phyloP scores from a whole-genome alignment of 2,888 invertebrate genomes.

The Drosophila bunnanda region DNA sequence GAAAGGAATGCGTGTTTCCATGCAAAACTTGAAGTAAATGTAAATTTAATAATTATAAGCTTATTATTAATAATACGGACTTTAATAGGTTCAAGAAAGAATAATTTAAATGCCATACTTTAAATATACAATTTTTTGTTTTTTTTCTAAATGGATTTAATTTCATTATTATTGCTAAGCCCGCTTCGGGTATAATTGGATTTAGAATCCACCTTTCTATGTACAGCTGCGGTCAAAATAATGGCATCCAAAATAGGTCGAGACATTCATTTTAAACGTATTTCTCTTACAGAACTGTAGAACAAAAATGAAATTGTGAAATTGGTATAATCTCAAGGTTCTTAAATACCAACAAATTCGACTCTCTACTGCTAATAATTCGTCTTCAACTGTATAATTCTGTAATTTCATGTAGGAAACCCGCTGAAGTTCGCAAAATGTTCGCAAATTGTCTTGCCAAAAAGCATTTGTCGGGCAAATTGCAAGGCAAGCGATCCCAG shows the following conservation, averaged over 20 bases:
- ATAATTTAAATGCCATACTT: background rate
- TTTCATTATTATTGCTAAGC: conserved; percentile 1
- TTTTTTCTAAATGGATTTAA: conserved; percentile 10
- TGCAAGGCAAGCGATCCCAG: conserved; percentile 63
- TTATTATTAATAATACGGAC: background rate
- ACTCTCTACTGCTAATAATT: background rate
- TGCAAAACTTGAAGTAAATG: too few relatives aligned
- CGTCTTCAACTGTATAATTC: background rate
- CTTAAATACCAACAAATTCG: too few relatives aligned
- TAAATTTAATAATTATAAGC: too few relatives aligned
- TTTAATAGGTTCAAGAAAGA: background rate
- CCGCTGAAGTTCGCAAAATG: conserved; percentile 19
- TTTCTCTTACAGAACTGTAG: too few relatives aligned
- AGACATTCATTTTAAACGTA: too few relatives aligned
- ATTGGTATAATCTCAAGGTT: too few relatives aligned
- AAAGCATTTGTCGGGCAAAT: conserved; percentile 55
- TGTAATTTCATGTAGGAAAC: conserved; percentile 27
- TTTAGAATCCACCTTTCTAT: background rate
- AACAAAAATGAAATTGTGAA: background rate
- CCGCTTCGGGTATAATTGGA: background rate
- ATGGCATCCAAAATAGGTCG: background rate
- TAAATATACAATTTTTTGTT: background rate
- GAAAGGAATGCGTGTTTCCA: too few relatives aligned
- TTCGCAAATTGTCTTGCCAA: conserved; percentile 24
- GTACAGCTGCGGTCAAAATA: background rate